Percentiles rank a stretch among this genome's conserved stretches.
Conservation (phyloP, 2,113 vertebrate genomes). For the Engraulis encrasicolus region DNA sequence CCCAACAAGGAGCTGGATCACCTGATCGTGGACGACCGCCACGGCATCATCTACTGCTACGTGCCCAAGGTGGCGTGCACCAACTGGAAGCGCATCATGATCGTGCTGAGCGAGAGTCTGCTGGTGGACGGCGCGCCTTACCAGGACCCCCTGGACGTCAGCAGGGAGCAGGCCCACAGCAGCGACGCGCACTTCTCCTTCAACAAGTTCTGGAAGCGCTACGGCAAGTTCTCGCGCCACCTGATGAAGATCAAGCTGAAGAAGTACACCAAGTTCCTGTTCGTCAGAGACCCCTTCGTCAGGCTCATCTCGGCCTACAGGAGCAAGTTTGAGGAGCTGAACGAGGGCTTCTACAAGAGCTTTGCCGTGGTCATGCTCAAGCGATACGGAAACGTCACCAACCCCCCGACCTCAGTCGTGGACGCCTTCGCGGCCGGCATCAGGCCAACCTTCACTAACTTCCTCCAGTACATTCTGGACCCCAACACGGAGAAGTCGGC, state of each 20-base stretch:
- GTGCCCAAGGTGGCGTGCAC: constrained; percentile 97
- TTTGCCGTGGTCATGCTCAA: constrained; percentile 89
- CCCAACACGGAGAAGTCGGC: constrained; percentile 86
- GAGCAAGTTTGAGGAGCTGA: constrained; percentile 93
- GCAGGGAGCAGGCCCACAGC: constrained; percentile 87
- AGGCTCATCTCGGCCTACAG: constrained; percentile 96
- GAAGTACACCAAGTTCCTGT: constrained; percentile 98
- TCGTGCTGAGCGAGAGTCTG: constrained; percentile 90
- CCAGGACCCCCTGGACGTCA: constrained; percentile 86
- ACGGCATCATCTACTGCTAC: constrained; percentile 96
- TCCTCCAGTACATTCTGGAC: constrained; percentile 95
- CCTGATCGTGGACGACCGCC: constrained; percentile 94
- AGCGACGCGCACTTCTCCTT: constrained; percentile 92
- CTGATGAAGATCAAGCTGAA: constrained; percentile 96
- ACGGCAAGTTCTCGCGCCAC: constrained; percentile 91
- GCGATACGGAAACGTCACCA: constrained; percentile 83
- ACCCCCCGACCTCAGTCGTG: constrained; percentile 81
- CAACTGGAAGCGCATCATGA: constrained; percentile 99
- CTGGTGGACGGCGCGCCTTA: constrained; percentile 85
- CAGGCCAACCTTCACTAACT: constrained; percentile 87
- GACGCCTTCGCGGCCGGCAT: constrained; percentile 86
- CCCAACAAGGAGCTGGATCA: constrained; percentile 95
- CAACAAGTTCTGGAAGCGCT: constrained; percentile 97
- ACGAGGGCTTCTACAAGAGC: constrained; percentile 89
- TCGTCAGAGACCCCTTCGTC: constrained; percentile 94